Base-by-base conservation (phyloP, 2,888 invertebrate genomes). In the Baronia brevicornis region DNA sequence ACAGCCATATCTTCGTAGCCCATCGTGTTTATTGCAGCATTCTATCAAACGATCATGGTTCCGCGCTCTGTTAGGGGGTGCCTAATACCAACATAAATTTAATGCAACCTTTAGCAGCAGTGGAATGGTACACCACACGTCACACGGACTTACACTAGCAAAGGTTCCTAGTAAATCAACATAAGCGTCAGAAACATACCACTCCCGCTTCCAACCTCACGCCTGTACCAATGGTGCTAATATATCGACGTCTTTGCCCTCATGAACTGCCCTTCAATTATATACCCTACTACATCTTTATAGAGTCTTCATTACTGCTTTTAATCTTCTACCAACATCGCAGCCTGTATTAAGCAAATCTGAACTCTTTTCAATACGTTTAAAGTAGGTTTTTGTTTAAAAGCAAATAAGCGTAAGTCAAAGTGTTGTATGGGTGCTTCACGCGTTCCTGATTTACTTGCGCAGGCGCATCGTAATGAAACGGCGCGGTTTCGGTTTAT, bases 391-490 rank as follows among this genome's bases (percentile, higher is more conserved):
- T 11, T 35, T 29, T n/a, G 3, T 7, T 21, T 15, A 15, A 2
- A 10, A 2, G 1, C 3, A 14, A 11, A 19, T 5, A 7, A 14
- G 7, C 5, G 9, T 20, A 15, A 25, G 20, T 29, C 11, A 22
- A 35, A 7, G 25, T 7, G 30, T 7, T 29, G 27, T 27, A 33
- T 24, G 36, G 39, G 26, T 34, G 39, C 40, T 41, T 44, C 49
- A 43, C 49, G 49, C 43, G 36, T 29, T 17, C 29, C 39, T 49
- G 44, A 49, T 51, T 49, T 51, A 51, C 28, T 30, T 33, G 44
- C 39, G 35, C 30, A 32, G 34, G 30, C 22, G 29, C 18, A 9
- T 31, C 12, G 26, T 30, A 27, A 38, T 40, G 38, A 36, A 41
- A 41, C 36, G 35, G 33, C 32, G 40, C 29, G 36, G 37, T 36